phyloP scores from a whole-genome alignment of 2,797 vertebrate species.

The Sciurus carolinensis region DNA sequence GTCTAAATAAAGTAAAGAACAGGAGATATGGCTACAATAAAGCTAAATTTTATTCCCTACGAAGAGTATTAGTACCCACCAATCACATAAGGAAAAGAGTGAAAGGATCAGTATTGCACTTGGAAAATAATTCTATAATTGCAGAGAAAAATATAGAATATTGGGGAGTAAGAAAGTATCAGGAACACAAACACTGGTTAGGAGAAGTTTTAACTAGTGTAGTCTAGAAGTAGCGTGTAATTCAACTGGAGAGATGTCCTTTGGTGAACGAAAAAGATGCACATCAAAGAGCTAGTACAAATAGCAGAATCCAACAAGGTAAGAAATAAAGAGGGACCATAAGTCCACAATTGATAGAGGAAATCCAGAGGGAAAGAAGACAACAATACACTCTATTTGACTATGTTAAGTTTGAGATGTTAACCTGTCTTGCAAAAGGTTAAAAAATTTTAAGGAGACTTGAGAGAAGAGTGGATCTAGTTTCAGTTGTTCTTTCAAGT shows the following conservation, averaged over 20 bases:
- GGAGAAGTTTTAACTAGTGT: not conserved
- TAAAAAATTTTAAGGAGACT: not conserved
- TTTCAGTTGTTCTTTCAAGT: not conserved
- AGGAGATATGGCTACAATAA: not conserved
- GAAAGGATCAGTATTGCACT: not conserved
- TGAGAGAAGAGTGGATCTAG: not conserved
- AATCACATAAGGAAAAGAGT: not conserved
- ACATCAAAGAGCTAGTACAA: not conserved
- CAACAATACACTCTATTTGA: not conserved
- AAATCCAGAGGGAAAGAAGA: not conserved
- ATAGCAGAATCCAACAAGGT: not conserved
- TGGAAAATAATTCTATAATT: not conserved
- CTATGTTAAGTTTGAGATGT: not conserved
- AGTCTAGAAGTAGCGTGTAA: not conserved
- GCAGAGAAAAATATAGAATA: not conserved
- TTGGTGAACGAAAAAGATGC: not conserved
- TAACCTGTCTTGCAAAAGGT: not conserved
- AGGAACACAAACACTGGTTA: not conserved
- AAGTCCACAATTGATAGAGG: not conserved
- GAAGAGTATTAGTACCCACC: too few relatives aligned
- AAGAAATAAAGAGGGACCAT: not conserved
- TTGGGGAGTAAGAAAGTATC: not conserved
- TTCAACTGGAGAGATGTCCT: not conserved
- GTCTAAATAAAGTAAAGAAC: not conserved
- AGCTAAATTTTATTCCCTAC: not conserved